These are phyloP conservation scores for Erebia palarica DNA, from an alignment of 2,888 invertebrate genomes.

Conservation along the genomic window DNA sequence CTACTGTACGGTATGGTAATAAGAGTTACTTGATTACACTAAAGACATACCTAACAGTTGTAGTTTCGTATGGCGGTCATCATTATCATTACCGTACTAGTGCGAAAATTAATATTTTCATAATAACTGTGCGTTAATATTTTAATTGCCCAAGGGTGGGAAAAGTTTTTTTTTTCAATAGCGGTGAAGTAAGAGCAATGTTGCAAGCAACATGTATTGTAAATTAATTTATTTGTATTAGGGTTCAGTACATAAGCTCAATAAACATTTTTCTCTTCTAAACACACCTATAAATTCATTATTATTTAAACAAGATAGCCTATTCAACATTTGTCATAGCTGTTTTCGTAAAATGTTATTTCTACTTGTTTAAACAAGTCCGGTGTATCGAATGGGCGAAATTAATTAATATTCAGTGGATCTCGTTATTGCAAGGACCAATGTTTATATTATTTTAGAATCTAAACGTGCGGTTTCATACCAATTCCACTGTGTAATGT, in stretches of 20 bases:
- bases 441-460: slow-evolving; percentile 31
- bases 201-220: too few relatives aligned
- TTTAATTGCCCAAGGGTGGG: too few relatives aligned
- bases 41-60: too few relatives aligned
- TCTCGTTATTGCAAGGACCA: slow-evolving; percentile 28
- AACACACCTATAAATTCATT: slow-evolving; percentile 1
- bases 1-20: too few relatives aligned
- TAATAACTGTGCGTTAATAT: too few relatives aligned
- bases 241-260: neutral
- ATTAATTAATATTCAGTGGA: slow-evolving; percentile 22
- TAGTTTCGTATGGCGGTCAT: too few relatives aligned
- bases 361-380: slow-evolving; percentile 15
- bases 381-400: slow-evolving; percentile 12
- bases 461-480: slow-evolving; percentile 5
- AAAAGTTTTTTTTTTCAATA: too few relatives aligned
- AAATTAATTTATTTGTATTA: neutral
- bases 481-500: slow-evolving; percentile 15
- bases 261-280: neutral
- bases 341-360: slow-evolving; percentile 17
- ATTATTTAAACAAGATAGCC: slow-evolving; percentile 8
- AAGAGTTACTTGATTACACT: too few relatives aligned
- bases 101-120: too few relatives aligned
- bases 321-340: slow-evolving; percentile 17
- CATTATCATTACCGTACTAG: too few relatives aligned
- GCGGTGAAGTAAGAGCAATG: too few relatives aligned